Evolutionary conservation across 2,888 invertebrate species (phyloP).

Genomic region (Lasioglossum zephyrum): DNA sequence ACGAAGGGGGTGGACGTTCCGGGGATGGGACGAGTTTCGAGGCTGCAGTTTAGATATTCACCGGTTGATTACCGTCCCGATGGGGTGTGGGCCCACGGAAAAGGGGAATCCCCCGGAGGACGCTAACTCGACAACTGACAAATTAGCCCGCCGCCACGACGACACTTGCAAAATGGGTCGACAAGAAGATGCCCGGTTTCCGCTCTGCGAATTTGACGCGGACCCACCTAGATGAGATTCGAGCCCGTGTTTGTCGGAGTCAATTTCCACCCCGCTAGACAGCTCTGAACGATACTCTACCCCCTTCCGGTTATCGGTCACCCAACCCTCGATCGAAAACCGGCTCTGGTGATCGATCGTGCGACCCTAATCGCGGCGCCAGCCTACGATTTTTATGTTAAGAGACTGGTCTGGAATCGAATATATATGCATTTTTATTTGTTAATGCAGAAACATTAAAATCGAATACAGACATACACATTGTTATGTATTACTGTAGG

Average conservation of each 20-base stretch:
- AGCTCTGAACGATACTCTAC: constrained; percentile 56
- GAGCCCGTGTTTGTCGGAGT: constrained; percentile 46
- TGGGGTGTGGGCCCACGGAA: constrained; percentile 67
- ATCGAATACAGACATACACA: background rate
- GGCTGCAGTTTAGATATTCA: constrained; percentile 83
- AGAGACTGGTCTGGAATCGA: background rate
- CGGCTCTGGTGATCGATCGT: background rate
- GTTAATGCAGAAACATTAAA: background rate
- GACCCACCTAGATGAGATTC: constrained; percentile 60
- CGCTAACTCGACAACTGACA: constrained; percentile 85
- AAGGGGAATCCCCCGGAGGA: constrained; percentile 80
- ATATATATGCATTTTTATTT: background rate
- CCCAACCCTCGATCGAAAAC: constrained; percentile 24
- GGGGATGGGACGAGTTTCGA: constrained; percentile 74
- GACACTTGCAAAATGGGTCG: constrained; percentile 85
- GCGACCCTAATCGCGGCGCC: background rate
- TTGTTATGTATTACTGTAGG: background rate
- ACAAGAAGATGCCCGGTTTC: constrained; percentile 77
- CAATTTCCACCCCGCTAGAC: constrained; percentile 60
- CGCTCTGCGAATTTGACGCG: constrained; percentile 75
- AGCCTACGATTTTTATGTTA: background rate
- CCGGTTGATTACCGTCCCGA: constrained; percentile 83
- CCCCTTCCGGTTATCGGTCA: constrained; percentile 56
- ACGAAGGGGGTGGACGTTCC: constrained; percentile 60
- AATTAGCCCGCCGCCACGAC: constrained; percentile 84